Evolutionary conservation across 1,140 invertebrate genomes (phyloP), one percentile per base, ranked within the genome.

Genomic region (Eupristina koningsbergeri): DNA sequence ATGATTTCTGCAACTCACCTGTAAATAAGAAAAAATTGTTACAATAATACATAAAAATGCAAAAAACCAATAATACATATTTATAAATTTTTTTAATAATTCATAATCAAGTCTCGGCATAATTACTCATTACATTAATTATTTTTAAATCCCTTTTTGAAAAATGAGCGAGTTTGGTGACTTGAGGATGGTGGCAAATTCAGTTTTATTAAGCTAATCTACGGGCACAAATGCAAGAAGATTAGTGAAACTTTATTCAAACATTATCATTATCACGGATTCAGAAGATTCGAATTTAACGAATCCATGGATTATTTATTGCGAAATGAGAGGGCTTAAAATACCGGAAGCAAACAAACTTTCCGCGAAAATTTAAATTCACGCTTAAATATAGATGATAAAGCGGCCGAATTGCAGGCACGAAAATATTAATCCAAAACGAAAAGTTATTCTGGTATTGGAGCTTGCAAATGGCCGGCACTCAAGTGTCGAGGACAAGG

Each of bases 1-100:
- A 50, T 50, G 73, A 74, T 74, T 31, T 50, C 73, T 31, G n/a
- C 19, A 50, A 77, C 75, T 77, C 75, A 77, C 75, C 75, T 77
- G 75, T 15, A 63, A 61, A 61, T 29, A 41, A 77, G 34, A 2
- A 50, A 77, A 77, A 53, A 77, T 61, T 61, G 63, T 77, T 61
- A 1, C 63, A n/a, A n/a, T n/a, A n/a, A n/a, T 50, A 50, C n/a
- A 29, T 50, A 0, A 31, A n/a, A 15, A 50, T 41, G 11, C 2
- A 6, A 50, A 17, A 17, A 45, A 5, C 0, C 6, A 73, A 22
- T 36, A 36, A 67, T 36, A 0, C 6, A 36, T 36, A 67, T 13
- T 17, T 29, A n/a, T 7, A 45, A 73, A 58, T 5, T 6, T n/a
- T 45, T 13, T 47, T n/a, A 73, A 45, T 45, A 26, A 45, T 1